Evolutionary conservation across 2,797 vertebrate species (phyloP), one percentile per base, ranked within the genome.

Genomic region (Botia kubotai): DNA sequence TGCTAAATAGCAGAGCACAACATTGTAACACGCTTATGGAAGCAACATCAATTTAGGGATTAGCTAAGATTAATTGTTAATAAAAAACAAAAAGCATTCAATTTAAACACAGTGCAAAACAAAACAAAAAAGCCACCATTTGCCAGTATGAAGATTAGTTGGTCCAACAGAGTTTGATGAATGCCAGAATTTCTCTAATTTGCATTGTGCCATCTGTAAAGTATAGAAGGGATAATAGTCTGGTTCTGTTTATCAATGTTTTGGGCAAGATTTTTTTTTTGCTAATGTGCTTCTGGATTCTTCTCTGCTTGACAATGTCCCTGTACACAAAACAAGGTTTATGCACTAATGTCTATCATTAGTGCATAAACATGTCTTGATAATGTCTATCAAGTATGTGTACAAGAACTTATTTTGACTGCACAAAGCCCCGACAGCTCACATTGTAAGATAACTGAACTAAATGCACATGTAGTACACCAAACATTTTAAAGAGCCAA

Each of bases 201-300:
- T 68, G 36, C 21, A 33, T 48, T 21, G 52, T 58, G 75, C 36
- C 36, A 77, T 19, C 23, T 46, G 21, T 58, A 13, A 69, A 29
- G 16, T 77, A 29, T 29, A 58, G 16, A 23, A n/a, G 53, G 19
- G 58, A 58, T 77, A 67, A 53, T 46, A 46, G 21, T 77, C 3
- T 14, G 6, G 52, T 16, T 10, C 53, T 77, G 33, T 43, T 57
- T 68, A n/a, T 43, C 26, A 7, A 77, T 26, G 75, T 17, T 4
- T 67, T 57, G 50, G 19, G 3, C 3, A 23, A 77, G 14, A 68
- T 68, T 13, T 57, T 4, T n/a, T n/a, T 39, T 26, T 39, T 7
- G 68, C 11, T 33, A 77, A 21, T 43, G n/a, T 29, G 48, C 73
- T 52, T 13, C 58, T 19, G 43, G 3, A 0, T 65, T 43, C 39